phyloP scores from a whole-genome alignment of 2,797 vertebrate genomes.

The Chromis chromis region DNA sequence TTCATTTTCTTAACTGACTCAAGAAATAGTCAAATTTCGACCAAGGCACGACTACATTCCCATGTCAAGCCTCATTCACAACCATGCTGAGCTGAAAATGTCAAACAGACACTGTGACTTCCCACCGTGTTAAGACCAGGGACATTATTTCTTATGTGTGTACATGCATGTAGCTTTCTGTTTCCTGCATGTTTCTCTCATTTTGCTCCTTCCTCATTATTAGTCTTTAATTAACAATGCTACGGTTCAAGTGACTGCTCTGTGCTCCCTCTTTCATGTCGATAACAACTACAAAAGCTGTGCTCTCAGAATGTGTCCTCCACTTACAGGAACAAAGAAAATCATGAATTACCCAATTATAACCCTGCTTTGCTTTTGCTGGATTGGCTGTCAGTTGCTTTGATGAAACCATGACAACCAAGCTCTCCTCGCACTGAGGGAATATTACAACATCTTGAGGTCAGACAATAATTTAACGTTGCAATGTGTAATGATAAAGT shows the following conservation, averaged over 20 bases:
- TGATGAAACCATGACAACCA: slow-evolving; percentile 55
- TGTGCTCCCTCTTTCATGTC: neutral
- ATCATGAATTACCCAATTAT: slow-evolving; percentile 37
- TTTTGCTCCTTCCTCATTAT: neutral
- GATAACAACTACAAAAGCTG: neutral
- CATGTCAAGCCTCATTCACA: neutral
- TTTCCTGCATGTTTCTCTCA: neutral
- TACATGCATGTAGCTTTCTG: neutral
- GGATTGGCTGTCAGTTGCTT: slow-evolving; percentile 21
- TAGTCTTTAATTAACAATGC: slow-evolving; percentile 10
- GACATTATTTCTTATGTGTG: neutral
- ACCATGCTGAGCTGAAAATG: slow-evolving; percentile 1
- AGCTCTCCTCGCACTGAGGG: neutral
- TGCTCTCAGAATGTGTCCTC: slow-evolving; percentile 5
- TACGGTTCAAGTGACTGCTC: neutral
- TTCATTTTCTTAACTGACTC: neutral
- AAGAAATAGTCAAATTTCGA: neutral
- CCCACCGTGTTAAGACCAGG: neutral
- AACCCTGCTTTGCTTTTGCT: slow-evolving; percentile 10
- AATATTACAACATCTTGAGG: slow-evolving; percentile 11
- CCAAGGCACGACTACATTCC: neutral
- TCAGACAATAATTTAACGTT: slow-evolving; percentile 12
- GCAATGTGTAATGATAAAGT: slow-evolving; percentile 20
- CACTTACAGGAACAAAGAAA: slow-evolving; percentile 23
- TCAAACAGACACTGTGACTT: slow-evolving; percentile 5